Evolutionary conservation across 2,888 invertebrate genomes (phyloP).

Genomic region (Polydrusus pterygomalis): DNA sequence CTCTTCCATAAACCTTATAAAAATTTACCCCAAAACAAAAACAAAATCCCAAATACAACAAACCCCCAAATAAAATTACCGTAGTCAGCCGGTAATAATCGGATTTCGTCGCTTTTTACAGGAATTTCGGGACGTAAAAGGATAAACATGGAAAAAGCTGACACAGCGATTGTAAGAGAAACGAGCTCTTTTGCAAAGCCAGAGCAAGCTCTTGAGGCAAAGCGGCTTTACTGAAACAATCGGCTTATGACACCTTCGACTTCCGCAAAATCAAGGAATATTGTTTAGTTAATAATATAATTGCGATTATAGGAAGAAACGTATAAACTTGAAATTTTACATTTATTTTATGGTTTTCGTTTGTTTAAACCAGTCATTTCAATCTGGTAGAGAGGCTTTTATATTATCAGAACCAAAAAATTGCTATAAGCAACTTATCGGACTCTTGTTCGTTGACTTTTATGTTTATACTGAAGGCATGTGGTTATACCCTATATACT

Average conservation of each 20-base stretch:
- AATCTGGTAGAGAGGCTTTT: too few species aligned
- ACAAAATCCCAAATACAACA: background rate
- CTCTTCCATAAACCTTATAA: background rate
- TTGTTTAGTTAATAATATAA: conserved; percentile 20
- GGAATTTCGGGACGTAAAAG: conserved; percentile 29
- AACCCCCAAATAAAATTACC: conserved; percentile 13
- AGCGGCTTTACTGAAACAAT: conserved; percentile 38
- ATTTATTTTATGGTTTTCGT: too few species aligned
- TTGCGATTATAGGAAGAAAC: background rate
- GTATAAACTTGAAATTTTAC: background rate
- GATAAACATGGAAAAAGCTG: conserved; percentile 38
- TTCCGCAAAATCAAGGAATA: conserved; percentile 17
- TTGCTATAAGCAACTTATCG: too few species aligned
- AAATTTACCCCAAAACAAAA: conserved; percentile 11
- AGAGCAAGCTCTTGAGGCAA: conserved; percentile 9
- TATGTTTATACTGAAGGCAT: too few species aligned
- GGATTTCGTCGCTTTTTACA: conserved; percentile 19
- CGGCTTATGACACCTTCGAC: conserved; percentile 31
- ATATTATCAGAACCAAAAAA: too few species aligned
- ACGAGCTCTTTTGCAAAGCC: conserved; percentile 14
- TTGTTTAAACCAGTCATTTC: too few species aligned
- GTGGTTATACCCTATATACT: too few species aligned
- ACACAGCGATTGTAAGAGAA: conserved; percentile 28
- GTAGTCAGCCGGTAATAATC: conserved; percentile 26
- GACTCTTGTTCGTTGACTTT: too few species aligned